Evolutionary conservation across 2,888 invertebrate species (phyloP).

Genomic region (Idaea straminata): DNA sequence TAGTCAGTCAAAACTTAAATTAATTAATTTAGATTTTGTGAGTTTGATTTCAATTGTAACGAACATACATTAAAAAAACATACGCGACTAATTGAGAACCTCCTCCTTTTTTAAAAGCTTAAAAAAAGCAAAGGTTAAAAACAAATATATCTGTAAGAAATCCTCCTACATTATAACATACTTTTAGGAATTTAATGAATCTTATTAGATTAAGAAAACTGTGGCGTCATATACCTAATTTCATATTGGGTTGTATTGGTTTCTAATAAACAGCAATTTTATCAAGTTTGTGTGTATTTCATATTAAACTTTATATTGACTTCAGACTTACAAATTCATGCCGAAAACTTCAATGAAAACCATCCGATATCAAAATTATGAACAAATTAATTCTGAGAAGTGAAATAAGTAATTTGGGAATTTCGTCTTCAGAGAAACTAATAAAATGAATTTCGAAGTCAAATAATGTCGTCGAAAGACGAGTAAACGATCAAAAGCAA

Average conservation of each 20-base stretch:
- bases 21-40: too few species aligned
- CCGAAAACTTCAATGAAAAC: neutral
- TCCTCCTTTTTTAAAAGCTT: too few species aligned
- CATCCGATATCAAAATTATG: neutral
- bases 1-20: too few species aligned
- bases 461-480: neutral
- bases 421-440: neutral
- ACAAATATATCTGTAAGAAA: too few species aligned
- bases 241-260: neutral
- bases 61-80: too few species aligned
- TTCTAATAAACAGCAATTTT: neutral
- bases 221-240: neutral
- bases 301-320: constrained; percentile 4
- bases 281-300: constrained; percentile 3
- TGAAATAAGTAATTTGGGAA: neutral
- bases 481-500: neutral
- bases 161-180: too few species aligned
- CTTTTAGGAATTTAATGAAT: too few species aligned
- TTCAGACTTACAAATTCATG: neutral
- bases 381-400: constrained; percentile 6
- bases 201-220: neutral
- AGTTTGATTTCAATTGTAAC: too few species aligned
- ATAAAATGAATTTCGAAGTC: constrained; percentile 6
- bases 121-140: too few species aligned
- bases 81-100: too few species aligned